Base-by-base conservation (phyloP, 1,140 invertebrate genomes). In the Euwallacea similis region DNA sequence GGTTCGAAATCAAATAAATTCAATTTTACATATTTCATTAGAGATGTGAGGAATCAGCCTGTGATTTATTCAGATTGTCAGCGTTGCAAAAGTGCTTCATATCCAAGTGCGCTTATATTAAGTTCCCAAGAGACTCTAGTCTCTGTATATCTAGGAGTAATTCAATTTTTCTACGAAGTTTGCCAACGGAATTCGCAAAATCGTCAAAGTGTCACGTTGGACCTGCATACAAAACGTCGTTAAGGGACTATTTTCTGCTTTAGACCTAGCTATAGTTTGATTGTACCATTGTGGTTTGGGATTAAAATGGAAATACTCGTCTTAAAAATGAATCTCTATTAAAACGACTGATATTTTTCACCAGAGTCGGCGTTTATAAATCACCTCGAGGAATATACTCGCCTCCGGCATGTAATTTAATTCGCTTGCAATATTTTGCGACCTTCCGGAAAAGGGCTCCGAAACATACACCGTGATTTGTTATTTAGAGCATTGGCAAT, bases 351-450 rank as follows among this genome's bases (percentile, higher is more conserved):
- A 33, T 50, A 50, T 50, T 50, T 50, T 50, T 50, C 46, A 2
- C 9, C 9, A 50, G 1, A 6, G 46, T 50, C 46, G 13, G 6
- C 9, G 13, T 50, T 13, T 50, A 11, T 50, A 50, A 13, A 50
- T 50, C 13, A 11, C 46, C 13, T 10, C 46, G 13, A 33, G 21
- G 21, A 33, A 33, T 4, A 33, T 33, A 33, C 21, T 33, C 21
- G 6, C 46, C 46, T 50, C 46, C 46, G 46, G 46, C 6, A 50
- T 50, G 46, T 50, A 50, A 50, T 50, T 50, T 50, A 50, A 50
- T 50, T 13, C 13, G 46, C 13, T 50, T 50, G 46, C 46, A 50
- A n/a, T 9, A 13, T 56, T 56, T 56, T 7, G 8, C 2, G 16
- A 56, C 11, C 55, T 16, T 16, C 11, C 55, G 55, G 16, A 56